Base-by-base conservation (phyloP, 2,113 vertebrate genomes). In the Nibea coibor region DNA sequence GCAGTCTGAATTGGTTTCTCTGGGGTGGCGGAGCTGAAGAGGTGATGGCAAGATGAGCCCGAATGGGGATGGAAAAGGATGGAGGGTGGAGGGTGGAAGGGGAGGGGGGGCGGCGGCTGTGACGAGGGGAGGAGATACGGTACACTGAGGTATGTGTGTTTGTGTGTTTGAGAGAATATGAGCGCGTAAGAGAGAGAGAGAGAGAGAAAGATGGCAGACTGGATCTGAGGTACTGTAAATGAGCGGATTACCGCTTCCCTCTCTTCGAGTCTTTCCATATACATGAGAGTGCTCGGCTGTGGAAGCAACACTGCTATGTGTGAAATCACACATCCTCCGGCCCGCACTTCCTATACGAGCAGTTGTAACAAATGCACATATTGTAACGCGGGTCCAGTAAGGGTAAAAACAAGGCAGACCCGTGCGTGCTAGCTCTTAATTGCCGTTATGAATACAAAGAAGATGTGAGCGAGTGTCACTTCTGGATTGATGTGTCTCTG, bases 1-100 rank as follows among this genome's bases (percentile, higher is more conserved):
- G 90, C 48, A 51, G 85, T 43, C 86, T 89, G 90, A 93, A 93
- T 92, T 93, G 91, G 89, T 90, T 92, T 92, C 89, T 90, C 81
- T 88, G 85, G 91, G 87, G 86, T 86, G 90, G 89, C 64, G 66
- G 66, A 81, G 80, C 87, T 72, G 75, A 83, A 81, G 83, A 92
- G 88, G 89, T 84, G 88, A 93, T 91, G 88, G 86, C 56, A 58
- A 88, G 89, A 92, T 90, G 90, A 92, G 90, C 51, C 79, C 68
- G 73, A 87, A 87, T 75, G 67, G 62, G 79, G 80, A 64, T 77
- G 66, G 87, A 75, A 66, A 63, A 59, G 26, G 35, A 43, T 42
- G 42, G 20, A 50, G 22, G 26, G n/a, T 24, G 43, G 42, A n/a
- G 17, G 43, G 9, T 19, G 31, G 4, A 14, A 31, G 4, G 4